Conservation (phyloP, 1,140 invertebrate genomes). For the Steinernema feltiae region DNA sequence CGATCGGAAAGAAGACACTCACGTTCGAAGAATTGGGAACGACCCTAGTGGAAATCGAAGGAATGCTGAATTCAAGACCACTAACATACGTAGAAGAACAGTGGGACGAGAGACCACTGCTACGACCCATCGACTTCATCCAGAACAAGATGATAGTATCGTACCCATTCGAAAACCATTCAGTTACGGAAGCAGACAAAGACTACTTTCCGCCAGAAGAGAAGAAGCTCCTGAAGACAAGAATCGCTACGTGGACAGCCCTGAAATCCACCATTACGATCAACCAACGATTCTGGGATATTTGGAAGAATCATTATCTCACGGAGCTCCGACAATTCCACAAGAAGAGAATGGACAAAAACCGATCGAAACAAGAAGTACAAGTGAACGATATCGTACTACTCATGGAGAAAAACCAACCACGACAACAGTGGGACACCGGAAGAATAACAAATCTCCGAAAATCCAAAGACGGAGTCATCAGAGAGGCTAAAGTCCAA, state of each 20-base stretch:
- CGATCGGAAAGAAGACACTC: background rate
- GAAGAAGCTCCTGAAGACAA: background rate
- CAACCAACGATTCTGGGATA: background rate
- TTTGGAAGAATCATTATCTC: background rate
- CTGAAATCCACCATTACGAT: background rate
- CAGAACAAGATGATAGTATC: background rate
- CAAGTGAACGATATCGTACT: background rate
- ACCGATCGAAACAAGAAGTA: background rate
- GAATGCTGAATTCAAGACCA: conserved; percentile 1
- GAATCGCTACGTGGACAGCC: background rate
- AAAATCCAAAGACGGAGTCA: background rate
- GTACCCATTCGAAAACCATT: background rate
- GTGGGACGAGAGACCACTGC: background rate
- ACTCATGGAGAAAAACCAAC: background rate
- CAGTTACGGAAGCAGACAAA: background rate
- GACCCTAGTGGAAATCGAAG: background rate
- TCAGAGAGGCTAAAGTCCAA: background rate
- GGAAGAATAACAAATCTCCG: background rate
- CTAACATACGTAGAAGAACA: conserved; percentile 3
- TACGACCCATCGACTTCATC: background rate
- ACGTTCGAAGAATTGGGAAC: background rate
- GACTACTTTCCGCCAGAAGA: background rate
- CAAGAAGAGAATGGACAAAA: background rate
- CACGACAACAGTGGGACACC: background rate
- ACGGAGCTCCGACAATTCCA: background rate